A percentile compares a stretch with the other conserved stretches of the same genome.
phyloP scores from a whole-genome alignment of 1,140 invertebrate genomes.

The Drosophila pachea region DNA sequence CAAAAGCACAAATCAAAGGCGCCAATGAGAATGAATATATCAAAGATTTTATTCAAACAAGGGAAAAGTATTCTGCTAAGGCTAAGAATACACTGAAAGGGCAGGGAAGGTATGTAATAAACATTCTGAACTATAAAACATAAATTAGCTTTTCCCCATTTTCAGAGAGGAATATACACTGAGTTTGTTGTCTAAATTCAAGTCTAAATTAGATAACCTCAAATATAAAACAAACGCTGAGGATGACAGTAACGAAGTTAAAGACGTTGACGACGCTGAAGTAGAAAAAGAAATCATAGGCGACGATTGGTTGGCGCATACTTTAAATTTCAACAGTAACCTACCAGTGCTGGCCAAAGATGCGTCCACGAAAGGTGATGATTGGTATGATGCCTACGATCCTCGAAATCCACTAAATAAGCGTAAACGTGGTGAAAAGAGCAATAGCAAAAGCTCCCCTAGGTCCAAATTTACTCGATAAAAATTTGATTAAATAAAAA shows the following conservation, averaged over 20 bases:
- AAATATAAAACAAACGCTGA: constrained; percentile 81
- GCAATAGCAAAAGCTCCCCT: constrained; percentile 14
- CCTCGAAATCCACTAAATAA: constrained; percentile 97
- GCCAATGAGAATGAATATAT: constrained; percentile 80
- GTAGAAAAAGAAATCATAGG: constrained; percentile 80
- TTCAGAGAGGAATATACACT: constrained; percentile 87
- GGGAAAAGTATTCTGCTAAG: constrained; percentile 87
- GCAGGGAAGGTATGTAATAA: constrained; percentile 79
- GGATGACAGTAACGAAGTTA: constrained; percentile 45
- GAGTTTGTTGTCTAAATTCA: constrained; percentile 90
- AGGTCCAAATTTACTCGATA: constrained; percentile 44
- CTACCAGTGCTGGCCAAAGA: constrained; percentile 93
- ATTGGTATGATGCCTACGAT: constrained; percentile 98
- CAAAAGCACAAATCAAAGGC: constrained; percentile 61
- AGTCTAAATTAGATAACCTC: constrained; percentile 85
- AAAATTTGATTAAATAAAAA: constrained; percentile 8
- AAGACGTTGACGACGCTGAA: constrained; percentile 39
- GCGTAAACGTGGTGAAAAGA: constrained; percentile 86
- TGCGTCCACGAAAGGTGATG: constrained; percentile 94
- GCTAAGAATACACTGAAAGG: constrained; percentile 85
- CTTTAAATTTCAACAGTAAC: constrained; percentile 88
- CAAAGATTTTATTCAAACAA: constrained; percentile 86
- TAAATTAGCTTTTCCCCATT: constrained; percentile 6
- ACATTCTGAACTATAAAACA: too few species aligned
- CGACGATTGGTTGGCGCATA: constrained; percentile 87